Conservation (phyloP, 2,888 invertebrate genomes). For the Caenorhabditis drosophilae region DNA sequence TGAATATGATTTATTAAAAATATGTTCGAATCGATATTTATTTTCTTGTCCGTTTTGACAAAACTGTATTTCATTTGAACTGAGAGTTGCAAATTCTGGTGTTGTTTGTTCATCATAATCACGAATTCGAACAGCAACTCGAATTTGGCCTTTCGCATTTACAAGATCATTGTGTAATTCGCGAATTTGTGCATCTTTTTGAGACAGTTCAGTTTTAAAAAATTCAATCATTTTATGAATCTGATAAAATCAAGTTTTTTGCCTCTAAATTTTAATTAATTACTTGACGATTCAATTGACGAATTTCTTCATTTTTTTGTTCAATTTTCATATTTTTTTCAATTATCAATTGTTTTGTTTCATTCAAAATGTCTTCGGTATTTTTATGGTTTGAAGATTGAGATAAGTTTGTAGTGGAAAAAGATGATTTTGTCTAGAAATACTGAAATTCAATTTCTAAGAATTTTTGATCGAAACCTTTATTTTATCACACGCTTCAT, state of each 20-base stretch:
- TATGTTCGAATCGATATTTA: slow-evolving; percentile 36
- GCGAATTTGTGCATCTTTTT: slow-evolving; percentile 17
- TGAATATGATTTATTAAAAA: slow-evolving; percentile 25
- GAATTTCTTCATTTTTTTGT: slow-evolving; percentile 7
- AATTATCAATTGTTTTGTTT: not conserved
- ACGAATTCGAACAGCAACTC: slow-evolving; percentile 45
- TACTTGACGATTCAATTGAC: not conserved
- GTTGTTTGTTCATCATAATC: slow-evolving; percentile 12
- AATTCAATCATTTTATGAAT: slow-evolving; percentile 11
- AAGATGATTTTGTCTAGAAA: no score
- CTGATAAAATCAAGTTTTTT: no score
- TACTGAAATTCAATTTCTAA: no score
- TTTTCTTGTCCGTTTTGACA: slow-evolving; percentile 13
- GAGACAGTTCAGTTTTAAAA: slow-evolving; percentile 7
- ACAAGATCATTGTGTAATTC: slow-evolving; percentile 42
- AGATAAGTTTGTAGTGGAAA: no score
- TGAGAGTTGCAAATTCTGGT: slow-evolving; percentile 11
- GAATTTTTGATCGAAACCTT: no score
- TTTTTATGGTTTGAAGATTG: no score
- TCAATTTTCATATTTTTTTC: not conserved
- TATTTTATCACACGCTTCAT: no score
- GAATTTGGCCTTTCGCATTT: slow-evolving; percentile 47
- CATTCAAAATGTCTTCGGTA: no score
- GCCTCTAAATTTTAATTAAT: no score
- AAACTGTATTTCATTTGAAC: no score